Evolutionary conservation across 2,888 invertebrate genomes (phyloP).

Genomic region (Prosapia bicincta): DNA sequence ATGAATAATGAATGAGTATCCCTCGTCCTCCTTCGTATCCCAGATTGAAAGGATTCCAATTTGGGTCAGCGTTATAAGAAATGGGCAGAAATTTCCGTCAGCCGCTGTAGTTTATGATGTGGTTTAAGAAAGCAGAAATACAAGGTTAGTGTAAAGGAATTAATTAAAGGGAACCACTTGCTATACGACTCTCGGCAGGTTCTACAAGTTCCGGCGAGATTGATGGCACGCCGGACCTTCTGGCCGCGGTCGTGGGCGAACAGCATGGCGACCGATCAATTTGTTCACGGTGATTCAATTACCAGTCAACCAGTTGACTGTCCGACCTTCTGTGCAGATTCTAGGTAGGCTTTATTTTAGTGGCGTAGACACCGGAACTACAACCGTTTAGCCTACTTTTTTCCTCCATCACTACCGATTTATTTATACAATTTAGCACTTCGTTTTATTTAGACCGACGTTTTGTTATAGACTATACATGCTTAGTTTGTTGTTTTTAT

Average conservation of each 20-base stretch:
- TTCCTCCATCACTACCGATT: too few species aligned
- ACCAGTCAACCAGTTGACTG: neutral
- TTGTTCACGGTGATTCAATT: neutral
- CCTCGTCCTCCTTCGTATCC: neutral
- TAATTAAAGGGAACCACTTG: constrained; percentile 2
- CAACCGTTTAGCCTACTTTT: too few species aligned
- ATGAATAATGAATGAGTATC: neutral
- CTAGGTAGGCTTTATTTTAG: neutral
- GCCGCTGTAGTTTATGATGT: neutral
- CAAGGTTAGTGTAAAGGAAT: neutral
- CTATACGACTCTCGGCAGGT: neutral
- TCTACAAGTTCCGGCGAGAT: neutral
- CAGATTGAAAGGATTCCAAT: neutral
- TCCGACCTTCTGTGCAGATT: neutral
- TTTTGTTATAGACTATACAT: too few species aligned
- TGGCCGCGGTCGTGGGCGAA: neutral
- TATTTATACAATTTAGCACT: too few species aligned
- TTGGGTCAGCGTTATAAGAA: neutral
- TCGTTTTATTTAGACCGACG: too few species aligned
- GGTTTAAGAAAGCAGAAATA: neutral
- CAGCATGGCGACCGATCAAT: neutral
- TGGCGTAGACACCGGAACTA: neutral
- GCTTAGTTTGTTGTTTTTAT: too few species aligned
- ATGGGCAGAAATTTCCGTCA: neutral
- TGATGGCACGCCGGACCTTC: neutral